Evolutionary conservation across 2,113 vertebrate species (phyloP).

Genomic region (Aleadryas rufinucha): DNA sequence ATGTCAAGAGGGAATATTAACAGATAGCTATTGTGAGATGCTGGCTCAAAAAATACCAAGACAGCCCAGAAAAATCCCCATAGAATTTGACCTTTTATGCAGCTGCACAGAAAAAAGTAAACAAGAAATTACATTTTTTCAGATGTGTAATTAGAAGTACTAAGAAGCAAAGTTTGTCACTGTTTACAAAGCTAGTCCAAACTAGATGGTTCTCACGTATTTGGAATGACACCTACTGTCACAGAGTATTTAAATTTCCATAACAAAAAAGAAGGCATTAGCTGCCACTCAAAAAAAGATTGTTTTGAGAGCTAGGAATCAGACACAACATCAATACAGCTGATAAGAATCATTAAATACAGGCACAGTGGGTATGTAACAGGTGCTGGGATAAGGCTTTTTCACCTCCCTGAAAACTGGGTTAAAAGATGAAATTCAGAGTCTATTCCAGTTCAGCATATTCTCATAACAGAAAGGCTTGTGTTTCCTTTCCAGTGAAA

Average conservation of each 20-base stretch:
- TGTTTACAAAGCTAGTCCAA: not conserved
- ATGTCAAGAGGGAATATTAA: slow-evolving; percentile 27
- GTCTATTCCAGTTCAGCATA: not conserved
- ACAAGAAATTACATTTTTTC: slow-evolving; percentile 40
- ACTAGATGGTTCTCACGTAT: not conserved
- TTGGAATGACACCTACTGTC: not conserved
- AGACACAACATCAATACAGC: not conserved
- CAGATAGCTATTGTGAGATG: slow-evolving; percentile 40
- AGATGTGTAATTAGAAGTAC: slow-evolving; percentile 10
- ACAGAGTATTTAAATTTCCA: not conserved
- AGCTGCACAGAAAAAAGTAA: slow-evolving; percentile 63
- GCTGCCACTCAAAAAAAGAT: not conserved
- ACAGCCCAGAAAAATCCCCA: slow-evolving; percentile 24
- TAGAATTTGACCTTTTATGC: slow-evolving; percentile 13
- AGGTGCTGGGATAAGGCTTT: not conserved
- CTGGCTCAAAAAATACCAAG: not conserved
- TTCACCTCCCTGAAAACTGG: not conserved
- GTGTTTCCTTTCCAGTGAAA: not conserved
- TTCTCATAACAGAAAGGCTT: not conserved
- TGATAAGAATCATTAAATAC: not conserved
- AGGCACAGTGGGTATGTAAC: not conserved
- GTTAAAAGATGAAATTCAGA: not conserved
- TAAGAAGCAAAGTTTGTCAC: not conserved
- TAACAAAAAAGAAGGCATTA: not conserved
- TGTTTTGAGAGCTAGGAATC: not conserved